Base-by-base conservation (phyloP, 2,888 invertebrate genomes). In the Andrena bicolor region DNA sequence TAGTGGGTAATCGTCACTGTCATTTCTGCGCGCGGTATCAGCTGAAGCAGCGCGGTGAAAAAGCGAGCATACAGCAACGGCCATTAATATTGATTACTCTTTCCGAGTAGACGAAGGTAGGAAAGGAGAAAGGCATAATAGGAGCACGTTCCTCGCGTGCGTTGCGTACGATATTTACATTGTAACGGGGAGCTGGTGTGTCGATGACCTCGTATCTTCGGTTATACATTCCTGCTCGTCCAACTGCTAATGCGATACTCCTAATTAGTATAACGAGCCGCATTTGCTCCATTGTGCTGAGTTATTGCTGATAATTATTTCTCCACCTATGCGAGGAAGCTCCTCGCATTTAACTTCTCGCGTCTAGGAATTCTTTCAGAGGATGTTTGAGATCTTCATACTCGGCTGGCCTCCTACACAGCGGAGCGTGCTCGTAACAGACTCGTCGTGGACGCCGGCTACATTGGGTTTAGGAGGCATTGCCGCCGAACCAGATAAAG, bases 161-260 rank as follows among this genome's bases (percentile, higher is more conserved):
- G 61, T 79, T 79, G 85, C 81, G 85, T 75, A 76, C 81, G 81
- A 84, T 83, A 83, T 86, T 85, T 86, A 83, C 83, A 79, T 86
- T 81, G 86, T 88, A 89, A 90, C 90, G 89, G 88, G 85, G 83
- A 84, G 80, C 71, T 68, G 51, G 65, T 66, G 84, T 88, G 91
- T 90, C 91, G 86, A 89, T 86, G 91, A 91, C 90, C 92, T 85
- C 89, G 80, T 78, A 80, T 86, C 84, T 84, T 86, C 86, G 84
- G 80, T 84, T 81, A 78, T 80, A 83, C 84, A 77, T 88, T 87
- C 86, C 82, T 78, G 70, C 83, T 82, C 80, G 76, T 74, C 83
- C 64, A 69, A 73, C 78, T 84, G 80, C 87, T 90, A 90, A 92
- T 88, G 88, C 89, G 90, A 91, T 90, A 90, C 90, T 85, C 76